Percentiles rank a stretch among this genome's conserved stretches.
Evolutionary conservation across 1,140 invertebrate species (phyloP).

Genomic region (Pollicipes pollicipes): DNA sequence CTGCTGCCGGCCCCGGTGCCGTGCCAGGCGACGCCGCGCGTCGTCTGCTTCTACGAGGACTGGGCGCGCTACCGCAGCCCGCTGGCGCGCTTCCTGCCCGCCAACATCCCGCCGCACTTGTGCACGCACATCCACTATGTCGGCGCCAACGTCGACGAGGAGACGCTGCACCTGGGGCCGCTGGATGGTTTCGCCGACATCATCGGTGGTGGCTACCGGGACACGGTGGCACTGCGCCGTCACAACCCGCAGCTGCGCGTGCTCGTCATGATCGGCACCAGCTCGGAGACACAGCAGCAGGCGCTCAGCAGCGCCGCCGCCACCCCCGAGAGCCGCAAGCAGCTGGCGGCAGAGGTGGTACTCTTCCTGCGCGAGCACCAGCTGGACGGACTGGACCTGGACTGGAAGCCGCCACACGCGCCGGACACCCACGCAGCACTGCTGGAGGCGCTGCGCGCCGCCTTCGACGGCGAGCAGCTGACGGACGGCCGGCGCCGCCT

Average conservation of each 20-base stretch:
- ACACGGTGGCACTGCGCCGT: neutral
- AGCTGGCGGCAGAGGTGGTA: neutral
- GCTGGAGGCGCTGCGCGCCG: neutral
- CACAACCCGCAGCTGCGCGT: neutral
- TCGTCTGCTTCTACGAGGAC: constrained; percentile 92
- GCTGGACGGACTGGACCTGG: neutral
- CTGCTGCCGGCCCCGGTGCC: neutral
- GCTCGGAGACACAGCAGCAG: neutral
- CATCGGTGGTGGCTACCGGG: neutral
- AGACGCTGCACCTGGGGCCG: neutral
- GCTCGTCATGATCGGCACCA: neutral
- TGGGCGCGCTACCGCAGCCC: constrained; percentile 61
- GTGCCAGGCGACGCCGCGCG: neutral
- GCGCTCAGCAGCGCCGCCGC: neutral
- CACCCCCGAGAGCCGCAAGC: neutral
- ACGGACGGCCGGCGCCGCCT: neutral
- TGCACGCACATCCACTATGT: constrained; percentile 1
- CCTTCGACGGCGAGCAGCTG: neutral
- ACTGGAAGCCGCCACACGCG: neutral
- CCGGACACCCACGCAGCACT: neutral
- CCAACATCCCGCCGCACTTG: constrained; percentile 1
- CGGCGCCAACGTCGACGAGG: neutral
- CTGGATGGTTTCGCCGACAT: neutral
- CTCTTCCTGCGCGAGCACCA: neutral
- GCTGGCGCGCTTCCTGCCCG: neutral